Evolutionary conservation across 2,113 vertebrate species (phyloP).

Genomic region (Delphinapterus leucas): DNA sequence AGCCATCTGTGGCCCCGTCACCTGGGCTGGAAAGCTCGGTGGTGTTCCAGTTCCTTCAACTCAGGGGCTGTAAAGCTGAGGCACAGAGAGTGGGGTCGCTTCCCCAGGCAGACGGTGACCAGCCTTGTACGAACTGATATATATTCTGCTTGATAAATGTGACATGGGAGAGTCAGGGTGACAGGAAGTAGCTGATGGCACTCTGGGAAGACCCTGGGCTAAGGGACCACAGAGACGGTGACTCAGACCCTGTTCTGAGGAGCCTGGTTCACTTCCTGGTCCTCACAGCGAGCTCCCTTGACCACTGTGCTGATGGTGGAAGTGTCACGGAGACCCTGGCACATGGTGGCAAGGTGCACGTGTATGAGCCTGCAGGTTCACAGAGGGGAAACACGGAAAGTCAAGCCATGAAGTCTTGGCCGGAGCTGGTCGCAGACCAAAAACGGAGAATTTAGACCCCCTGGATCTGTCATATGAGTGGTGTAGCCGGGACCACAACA

Average conservation of each 20-base stretch:
- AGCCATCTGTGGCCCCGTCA: not conserved
- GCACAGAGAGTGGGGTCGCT: too few relatives aligned
- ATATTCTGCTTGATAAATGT: not conserved
- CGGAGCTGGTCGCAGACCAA: not conserved
- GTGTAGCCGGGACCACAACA: not conserved
- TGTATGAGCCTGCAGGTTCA: not conserved
- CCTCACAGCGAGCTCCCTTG: not conserved
- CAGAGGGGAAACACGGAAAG: not conserved
- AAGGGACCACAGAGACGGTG: not conserved
- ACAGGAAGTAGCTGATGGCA: not conserved
- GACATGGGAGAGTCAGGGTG: not conserved
- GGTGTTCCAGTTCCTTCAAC: not conserved
- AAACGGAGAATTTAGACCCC: conserved; percentile 30
- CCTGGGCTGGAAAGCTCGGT: not conserved
- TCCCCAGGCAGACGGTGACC: not conserved
- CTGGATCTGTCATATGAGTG: not conserved
- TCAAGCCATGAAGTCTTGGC: accelerated
- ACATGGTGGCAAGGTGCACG: accelerated
- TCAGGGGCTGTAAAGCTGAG: not conserved
- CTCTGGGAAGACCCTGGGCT: not conserved
- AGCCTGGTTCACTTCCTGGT: not conserved
- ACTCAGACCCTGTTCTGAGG: not conserved
- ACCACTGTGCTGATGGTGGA: not conserved
- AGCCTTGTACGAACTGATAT: not conserved
- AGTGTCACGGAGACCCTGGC: not conserved